A percentile compares a stretch with the other conserved stretches of the same genome.
These are phyloP conservation scores for Nyctibius grandis DNA, from an alignment of 2,797 vertebrate species.

Conservation along the genomic window DNA sequence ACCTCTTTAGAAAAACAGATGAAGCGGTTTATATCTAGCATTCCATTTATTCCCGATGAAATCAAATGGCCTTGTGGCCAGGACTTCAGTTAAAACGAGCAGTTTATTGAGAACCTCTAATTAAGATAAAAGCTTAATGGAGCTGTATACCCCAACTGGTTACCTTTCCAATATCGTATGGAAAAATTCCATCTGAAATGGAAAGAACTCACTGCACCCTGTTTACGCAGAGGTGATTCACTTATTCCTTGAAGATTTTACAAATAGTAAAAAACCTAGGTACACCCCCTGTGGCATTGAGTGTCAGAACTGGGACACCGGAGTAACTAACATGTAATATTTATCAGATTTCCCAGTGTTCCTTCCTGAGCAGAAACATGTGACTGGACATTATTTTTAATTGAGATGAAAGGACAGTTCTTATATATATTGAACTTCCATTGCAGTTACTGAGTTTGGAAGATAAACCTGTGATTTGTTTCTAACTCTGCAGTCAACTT, in stretches of 20 bases:
- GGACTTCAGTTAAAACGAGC: neutral
- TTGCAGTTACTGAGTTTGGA: neutral
- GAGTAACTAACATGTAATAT: neutral
- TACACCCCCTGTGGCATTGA: neutral
- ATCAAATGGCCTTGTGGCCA: neutral
- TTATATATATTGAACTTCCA: neutral
- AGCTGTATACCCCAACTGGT: neutral
- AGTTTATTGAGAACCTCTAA: neutral
- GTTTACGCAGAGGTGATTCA: neutral
- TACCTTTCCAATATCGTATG: neutral
- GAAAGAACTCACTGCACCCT: neutral
- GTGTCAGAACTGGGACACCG: neutral
- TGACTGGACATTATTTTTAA: neutral
- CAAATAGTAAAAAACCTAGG: neutral
- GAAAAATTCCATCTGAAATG: neutral
- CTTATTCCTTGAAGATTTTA: neutral
- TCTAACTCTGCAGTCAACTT: neutral
- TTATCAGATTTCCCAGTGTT: neutral
- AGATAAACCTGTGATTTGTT: neutral
- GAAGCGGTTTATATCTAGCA: slow-evolving; percentile 6
- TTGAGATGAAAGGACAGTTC: neutral
- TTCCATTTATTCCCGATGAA: slow-evolving; percentile 26
- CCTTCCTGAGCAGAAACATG: neutral
- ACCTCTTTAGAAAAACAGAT: slow-evolving; percentile 27
- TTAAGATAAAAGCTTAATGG: neutral